These are phyloP conservation scores for Diarsia brunnea DNA, from an alignment of 2,888 invertebrate species.

Conservation along the genomic window DNA sequence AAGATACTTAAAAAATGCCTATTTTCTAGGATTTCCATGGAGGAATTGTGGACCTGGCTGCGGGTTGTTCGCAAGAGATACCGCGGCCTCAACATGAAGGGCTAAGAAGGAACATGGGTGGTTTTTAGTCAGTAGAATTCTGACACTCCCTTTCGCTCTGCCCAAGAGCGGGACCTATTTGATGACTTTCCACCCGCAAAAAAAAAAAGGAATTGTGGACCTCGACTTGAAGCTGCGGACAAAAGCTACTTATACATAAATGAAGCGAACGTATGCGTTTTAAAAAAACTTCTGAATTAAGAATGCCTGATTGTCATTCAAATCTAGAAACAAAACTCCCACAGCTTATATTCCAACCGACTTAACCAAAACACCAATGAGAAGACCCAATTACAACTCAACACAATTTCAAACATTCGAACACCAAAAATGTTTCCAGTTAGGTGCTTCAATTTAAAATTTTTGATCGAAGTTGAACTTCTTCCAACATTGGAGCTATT, in stretches of 20 bases:
- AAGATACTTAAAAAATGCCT: too few species aligned
- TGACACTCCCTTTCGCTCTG: too few species aligned
- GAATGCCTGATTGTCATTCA: neutral
- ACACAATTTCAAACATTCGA: slow-evolving; percentile 50
- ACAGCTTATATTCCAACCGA: slow-evolving; percentile 2
- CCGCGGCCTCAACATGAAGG: too few species aligned
- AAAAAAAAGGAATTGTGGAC: too few species aligned
- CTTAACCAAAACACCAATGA: slow-evolving; percentile 34
- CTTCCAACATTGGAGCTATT: slow-evolving; percentile 45
- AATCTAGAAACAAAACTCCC: neutral
- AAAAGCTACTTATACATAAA: neutral
- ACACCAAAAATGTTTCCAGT: slow-evolving; percentile 51
- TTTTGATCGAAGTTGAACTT: slow-evolving; percentile 56
- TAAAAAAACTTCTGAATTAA: neutral
- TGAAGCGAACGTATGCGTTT: neutral
- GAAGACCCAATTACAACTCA: slow-evolving; percentile 43
- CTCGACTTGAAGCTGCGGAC: neutral
- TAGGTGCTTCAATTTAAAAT: slow-evolving; percentile 52
- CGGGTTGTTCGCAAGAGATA: too few species aligned
- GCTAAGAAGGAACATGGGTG: too few species aligned
- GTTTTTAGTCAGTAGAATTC: too few species aligned
- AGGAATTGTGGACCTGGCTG: too few species aligned
- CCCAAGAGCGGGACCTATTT: too few species aligned
- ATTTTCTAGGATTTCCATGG: too few species aligned
- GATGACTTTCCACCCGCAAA: too few species aligned